Evolutionary conservation across 2,888 invertebrate genomes (phyloP).

Genomic region (Bombyx huttoni): DNA sequence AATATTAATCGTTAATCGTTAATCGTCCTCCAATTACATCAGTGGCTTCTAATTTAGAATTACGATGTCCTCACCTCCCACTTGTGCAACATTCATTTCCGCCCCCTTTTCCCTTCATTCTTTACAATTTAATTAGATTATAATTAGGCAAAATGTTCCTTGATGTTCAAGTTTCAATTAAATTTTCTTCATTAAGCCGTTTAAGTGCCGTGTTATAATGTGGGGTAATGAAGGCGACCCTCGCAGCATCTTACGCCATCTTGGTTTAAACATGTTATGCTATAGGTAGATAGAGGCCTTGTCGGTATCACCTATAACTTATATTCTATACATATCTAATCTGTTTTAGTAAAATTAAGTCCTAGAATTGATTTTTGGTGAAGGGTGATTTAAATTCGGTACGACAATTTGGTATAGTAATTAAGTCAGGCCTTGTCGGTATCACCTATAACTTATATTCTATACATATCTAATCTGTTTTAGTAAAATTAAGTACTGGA

Average conservation of each 20-base stretch:
- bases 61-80: background rate
- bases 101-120: background rate
- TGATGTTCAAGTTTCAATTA: background rate
- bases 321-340: no score
- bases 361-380: no score
- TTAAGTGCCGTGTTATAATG: background rate
- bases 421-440: background rate
- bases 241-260: slow-evolving; percentile 6
- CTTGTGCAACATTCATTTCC: background rate
- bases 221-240: background rate
- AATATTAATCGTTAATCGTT: background rate
- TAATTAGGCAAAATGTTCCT: background rate
- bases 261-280: slow-evolving; percentile 1
- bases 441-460: no score
- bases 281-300: background rate
- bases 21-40: background rate
- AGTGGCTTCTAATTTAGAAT: background rate
- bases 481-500: no score
- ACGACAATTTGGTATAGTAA: no score
- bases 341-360: no score
- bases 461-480: no score
- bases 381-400: no score
- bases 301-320: background rate
- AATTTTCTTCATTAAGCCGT: background rate
- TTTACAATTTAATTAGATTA: background rate